These are phyloP conservation scores for Lasioglossum zephyrum DNA, from an alignment of 2,888 invertebrate species.

Conservation along the genomic window DNA sequence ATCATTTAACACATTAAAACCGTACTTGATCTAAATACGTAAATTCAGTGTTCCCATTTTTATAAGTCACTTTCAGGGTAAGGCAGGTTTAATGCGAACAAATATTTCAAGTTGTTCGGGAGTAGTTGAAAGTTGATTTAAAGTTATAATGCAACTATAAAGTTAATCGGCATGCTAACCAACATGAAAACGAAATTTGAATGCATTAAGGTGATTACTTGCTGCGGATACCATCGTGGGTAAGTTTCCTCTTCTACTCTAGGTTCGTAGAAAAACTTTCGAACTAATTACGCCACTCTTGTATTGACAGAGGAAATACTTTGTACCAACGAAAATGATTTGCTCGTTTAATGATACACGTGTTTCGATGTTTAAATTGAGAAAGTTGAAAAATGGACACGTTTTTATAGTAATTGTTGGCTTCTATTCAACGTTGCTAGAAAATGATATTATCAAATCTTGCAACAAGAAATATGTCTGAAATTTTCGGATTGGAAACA, in stretches of 20 bases:
- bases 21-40: neutral
- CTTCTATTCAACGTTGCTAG: neutral
- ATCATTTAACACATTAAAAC: neutral
- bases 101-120: neutral
- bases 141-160: neutral
- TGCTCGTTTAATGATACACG: neutral
- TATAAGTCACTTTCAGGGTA: neutral
- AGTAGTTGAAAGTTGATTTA: neutral
- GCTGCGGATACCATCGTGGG: neutral
- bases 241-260: neutral
- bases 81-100: neutral
- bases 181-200: neutral
- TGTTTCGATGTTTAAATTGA: neutral
- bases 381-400: neutral
- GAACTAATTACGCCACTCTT: neutral
- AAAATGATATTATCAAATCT: neutral
- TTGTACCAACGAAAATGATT: neutral
- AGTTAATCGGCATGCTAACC: neutral
- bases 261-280: neutral
- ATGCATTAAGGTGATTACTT: neutral
- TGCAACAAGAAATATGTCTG: neutral
- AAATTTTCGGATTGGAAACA: neutral
- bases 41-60: neutral
- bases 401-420: neutral
- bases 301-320: neutral